phyloP scores from a whole-genome alignment of 2,888 invertebrate genomes.

The Sarcophaga caerulescens region DNA sequence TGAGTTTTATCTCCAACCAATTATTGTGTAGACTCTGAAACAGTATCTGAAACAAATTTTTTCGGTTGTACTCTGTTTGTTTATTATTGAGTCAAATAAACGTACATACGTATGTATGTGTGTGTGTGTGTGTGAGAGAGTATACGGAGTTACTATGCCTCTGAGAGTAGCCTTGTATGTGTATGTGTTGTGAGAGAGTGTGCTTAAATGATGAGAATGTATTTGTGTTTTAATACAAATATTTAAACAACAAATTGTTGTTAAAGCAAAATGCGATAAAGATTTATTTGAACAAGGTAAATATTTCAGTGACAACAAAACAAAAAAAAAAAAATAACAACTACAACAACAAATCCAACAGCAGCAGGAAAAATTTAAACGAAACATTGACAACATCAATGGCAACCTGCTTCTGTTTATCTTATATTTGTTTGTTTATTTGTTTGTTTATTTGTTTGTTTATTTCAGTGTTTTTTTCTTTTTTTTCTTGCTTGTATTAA shows the following conservation, averaged over 20 bases:
- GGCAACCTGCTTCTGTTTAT: not conserved
- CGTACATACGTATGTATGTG: not conserved
- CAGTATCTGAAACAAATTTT: constrained; percentile 3
- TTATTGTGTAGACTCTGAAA: not conserved
- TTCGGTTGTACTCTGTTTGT: constrained; percentile 4
- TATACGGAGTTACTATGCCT: not conserved
- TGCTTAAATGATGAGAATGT: constrained; percentile 14
- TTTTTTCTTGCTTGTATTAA: not conserved
- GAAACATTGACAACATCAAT: constrained; percentile 2
- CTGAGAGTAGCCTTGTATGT: not conserved
- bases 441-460: not conserved
- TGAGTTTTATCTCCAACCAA: not conserved
- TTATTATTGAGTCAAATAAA: no score
- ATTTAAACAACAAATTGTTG: constrained; percentile 64
- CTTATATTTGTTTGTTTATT: not conserved
- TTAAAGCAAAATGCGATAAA: constrained; percentile 54
- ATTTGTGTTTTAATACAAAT: constrained; percentile 40
- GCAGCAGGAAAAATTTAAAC: not conserved
- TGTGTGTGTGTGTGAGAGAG: constrained; percentile 2
- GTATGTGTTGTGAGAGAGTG: not conserved
- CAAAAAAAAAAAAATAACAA: not conserved
- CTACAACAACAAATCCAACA: not conserved
- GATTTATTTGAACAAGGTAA: constrained; percentile 55
- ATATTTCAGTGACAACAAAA: constrained; percentile 41
- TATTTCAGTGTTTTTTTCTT: not conserved